Conservation (phyloP, 1,140 invertebrate species). For the Drosophila elegans region DNA sequence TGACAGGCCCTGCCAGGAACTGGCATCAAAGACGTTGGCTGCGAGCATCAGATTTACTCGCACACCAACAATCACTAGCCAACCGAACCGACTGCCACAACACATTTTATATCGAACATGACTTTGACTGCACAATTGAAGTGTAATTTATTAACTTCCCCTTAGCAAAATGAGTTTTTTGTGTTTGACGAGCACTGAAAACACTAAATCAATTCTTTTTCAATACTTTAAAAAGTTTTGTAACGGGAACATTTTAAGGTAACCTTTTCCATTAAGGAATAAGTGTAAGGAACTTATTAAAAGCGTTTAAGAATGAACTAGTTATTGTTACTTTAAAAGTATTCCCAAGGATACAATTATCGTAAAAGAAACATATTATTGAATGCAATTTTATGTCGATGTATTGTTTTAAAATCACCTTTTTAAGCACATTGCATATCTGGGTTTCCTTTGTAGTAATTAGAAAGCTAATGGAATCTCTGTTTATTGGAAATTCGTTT, state of each 20-base stretch:
- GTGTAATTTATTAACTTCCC: slow-evolving; percentile 72
- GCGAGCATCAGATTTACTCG: slow-evolving; percentile 38
- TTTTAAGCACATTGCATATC: too few species aligned
- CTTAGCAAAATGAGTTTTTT: slow-evolving; percentile 45
- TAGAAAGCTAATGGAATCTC: too few species aligned
- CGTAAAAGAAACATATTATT: too few species aligned
- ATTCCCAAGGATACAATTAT: too few species aligned
- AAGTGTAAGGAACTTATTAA: too few species aligned
- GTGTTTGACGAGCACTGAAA: slow-evolving; percentile 10
- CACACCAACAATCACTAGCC: slow-evolving; percentile 25
- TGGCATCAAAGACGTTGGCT: slow-evolving; percentile 46
- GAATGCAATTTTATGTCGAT: too few species aligned
- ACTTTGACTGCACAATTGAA: slow-evolving; percentile 71
- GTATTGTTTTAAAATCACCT: too few species aligned
- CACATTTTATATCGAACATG: slow-evolving; percentile 60
- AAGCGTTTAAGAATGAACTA: too few species aligned
- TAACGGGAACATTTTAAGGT: neutral
- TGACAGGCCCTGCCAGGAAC: slow-evolving; percentile 62
- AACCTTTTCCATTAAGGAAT: too few species aligned
- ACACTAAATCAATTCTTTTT: slow-evolving; percentile 22
- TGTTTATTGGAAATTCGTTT: neutral
- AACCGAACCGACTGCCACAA: slow-evolving; percentile 35
- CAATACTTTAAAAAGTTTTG: slow-evolving; percentile 1
- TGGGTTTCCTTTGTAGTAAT: too few species aligned
- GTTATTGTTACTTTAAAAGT: too few species aligned